Base-by-base conservation (phyloP, 2,888 invertebrate species). In the Andrena bicolor region DNA sequence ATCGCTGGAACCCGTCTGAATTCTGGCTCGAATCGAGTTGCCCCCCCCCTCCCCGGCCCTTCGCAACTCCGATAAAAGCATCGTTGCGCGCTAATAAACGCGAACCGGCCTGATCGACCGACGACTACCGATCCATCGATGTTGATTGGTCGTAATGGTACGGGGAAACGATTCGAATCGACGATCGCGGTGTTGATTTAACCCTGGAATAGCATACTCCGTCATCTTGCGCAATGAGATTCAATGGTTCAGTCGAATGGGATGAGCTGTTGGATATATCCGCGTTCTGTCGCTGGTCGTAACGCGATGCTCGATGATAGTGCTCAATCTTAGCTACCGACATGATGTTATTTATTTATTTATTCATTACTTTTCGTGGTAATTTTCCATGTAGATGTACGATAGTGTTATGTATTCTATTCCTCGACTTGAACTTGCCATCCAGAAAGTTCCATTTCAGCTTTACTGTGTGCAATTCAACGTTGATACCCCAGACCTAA, bases 1-100 rank as follows among this genome's bases (percentile, higher is more conserved):
- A 69, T 63, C 68, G 53, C 63, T 48, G 2, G 10, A 35, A n/a
- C 53, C 28, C 63, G 63, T 71, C 48, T 63, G 68, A 74, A 75
- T 63, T 63, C 68, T 63, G n/a, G 56, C 23, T 66, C 28, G 72
- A 73, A 66, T 73, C 73, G 51, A 72, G 53, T 68, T 78, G 23
- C 13, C 49, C 10, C 13, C 49, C 10, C 20, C 32, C 16, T 8
- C 58, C 10, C 23, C 35, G 20, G 69, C 20, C 35, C 51, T 71
- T 10, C 6, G 23, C 35, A 30, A 63, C 56, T 5, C 48, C 58
- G 72, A 76, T 63, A 76, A 76, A 63, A 56, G 70, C 41, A 63
- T 76, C 70, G 76, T 76, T 70, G 76, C 70, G 7, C 41, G 61
- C 61, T 70, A 75, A 75, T 75, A 75, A 75, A 75, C 60, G 60